Evolutionary conservation across 1,140 invertebrate genomes (phyloP).

Genomic region (Matsumurasca onukii): DNA sequence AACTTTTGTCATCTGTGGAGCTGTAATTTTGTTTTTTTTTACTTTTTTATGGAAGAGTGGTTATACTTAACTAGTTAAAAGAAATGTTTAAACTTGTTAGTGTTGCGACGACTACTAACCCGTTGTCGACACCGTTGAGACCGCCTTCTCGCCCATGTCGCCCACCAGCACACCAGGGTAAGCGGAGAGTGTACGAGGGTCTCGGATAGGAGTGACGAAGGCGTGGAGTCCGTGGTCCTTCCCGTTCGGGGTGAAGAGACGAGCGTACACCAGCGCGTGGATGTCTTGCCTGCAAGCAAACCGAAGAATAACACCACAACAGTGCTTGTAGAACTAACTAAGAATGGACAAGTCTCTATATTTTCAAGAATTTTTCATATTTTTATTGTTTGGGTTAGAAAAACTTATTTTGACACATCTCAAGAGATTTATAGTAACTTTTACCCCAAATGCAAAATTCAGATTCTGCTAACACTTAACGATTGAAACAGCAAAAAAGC

Average conservation of each 20-base stretch:
- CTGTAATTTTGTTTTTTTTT: no score
- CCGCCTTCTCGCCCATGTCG: constrained; percentile 90
- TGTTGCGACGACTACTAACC: no score
- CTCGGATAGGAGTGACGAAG: constrained; percentile 80
- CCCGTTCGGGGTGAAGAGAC: constrained; percentile 74
- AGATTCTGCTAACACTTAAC: no score
- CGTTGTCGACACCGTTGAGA: constrained; percentile 89
- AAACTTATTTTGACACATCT: no score
- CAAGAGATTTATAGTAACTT: no score
- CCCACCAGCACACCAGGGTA: constrained; percentile 70
- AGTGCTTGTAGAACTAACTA: background rate
- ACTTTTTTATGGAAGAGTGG: no score
- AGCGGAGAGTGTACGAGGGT: constrained; percentile 69
- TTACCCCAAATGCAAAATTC: no score
- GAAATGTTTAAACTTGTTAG: no score
- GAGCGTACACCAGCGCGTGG: constrained; percentile 88
- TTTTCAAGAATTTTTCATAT: constrained; percentile 1
- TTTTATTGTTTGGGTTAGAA: no score
- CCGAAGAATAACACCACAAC: constrained; percentile 26
- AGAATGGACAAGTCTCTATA: background rate
- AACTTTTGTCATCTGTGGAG: no score
- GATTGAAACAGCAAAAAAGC: no score
- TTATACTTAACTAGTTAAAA: no score
- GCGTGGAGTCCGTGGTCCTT: constrained; percentile 82
- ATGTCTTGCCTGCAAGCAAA: constrained; percentile 61